phyloP scores from a whole-genome alignment of 1,140 invertebrate species.

The Heliothis virescens region DNA sequence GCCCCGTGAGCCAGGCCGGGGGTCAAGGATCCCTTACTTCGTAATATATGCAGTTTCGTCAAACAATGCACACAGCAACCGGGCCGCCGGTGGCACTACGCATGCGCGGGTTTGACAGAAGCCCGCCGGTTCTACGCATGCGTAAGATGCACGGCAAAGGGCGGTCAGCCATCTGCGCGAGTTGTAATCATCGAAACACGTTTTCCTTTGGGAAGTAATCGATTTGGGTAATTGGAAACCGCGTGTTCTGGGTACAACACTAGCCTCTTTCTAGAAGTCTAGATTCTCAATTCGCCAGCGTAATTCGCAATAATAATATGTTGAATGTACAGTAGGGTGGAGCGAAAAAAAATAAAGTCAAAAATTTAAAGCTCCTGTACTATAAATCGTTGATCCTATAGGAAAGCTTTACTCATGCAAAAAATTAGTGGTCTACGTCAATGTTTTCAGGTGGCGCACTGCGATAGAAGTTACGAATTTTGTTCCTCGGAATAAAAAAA shows the following conservation, averaged over 20 bases:
- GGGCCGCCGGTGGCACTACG: neutral
- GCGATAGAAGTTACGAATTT: no score
- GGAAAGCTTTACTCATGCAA: no score
- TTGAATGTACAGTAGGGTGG: neutral
- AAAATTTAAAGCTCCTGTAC: no score
- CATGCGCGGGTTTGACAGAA: conserved; percentile 25
- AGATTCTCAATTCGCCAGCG: neutral
- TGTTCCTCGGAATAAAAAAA: no score
- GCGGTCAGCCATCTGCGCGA: conserved; percentile 9
- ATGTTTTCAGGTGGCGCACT: no score
- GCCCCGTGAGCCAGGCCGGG: neutral
- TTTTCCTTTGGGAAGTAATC: conserved; percentile 2
- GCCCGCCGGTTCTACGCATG: neutral
- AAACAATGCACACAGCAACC: conserved; percentile 25
- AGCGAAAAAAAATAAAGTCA: no score
- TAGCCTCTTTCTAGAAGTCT: neutral
- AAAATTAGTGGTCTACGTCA: no score
- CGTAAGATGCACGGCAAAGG: conserved; percentile 21
- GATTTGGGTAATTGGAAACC: conserved; percentile 1
- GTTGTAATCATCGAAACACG: neutral
- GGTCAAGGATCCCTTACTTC: conserved; percentile 19
- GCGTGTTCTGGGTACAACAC: neutral
- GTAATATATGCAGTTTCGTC: conserved; percentile 32
- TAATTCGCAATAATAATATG: neutral
- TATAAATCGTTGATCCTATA: no score